phyloP scores from a whole-genome alignment of 2,113 vertebrate genomes.

The Sinosuthora webbiana region DNA sequence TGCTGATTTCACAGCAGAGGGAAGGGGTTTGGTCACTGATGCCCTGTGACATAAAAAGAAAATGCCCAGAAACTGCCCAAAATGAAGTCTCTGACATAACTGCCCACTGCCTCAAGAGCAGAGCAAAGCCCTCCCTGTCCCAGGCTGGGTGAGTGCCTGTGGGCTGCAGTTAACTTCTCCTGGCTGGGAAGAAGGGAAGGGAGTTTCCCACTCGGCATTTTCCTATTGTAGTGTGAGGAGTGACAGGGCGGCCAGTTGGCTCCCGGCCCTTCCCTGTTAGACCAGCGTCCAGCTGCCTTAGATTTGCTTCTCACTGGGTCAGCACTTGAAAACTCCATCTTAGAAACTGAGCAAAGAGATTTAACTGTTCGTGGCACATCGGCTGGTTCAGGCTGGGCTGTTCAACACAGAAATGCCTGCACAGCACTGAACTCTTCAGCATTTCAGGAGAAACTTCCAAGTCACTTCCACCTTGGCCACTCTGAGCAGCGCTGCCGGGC shows the following conservation, averaged over 20 bases:
- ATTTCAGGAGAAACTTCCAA: accelerated
- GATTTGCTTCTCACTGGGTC: slow-evolving; percentile 3
- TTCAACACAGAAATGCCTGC: background rate
- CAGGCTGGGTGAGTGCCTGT: background rate
- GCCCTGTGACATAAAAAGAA: background rate
- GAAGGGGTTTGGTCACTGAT: background rate
- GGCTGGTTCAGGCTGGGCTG: background rate
- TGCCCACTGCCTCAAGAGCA: background rate
- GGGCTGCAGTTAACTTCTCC: background rate
- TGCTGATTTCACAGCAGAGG: background rate
- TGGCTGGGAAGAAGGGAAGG: background rate
- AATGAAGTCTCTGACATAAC: background rate
- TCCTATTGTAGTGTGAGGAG: slow-evolving; percentile 14
- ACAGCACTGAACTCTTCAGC: background rate
- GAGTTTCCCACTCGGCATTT: background rate
- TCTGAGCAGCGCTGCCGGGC: accelerated
- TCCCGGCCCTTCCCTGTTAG: background rate
- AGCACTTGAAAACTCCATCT: background rate
- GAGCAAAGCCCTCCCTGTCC: background rate
- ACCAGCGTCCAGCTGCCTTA: background rate
- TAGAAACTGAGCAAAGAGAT: background rate
- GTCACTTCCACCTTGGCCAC: background rate
- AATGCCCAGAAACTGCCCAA: background rate
- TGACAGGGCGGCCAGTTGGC: background rate
- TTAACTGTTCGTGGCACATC: background rate